Evolutionary conservation across 2,797 vertebrate species (phyloP).

Genomic region (Sarcophilus harrisii): DNA sequence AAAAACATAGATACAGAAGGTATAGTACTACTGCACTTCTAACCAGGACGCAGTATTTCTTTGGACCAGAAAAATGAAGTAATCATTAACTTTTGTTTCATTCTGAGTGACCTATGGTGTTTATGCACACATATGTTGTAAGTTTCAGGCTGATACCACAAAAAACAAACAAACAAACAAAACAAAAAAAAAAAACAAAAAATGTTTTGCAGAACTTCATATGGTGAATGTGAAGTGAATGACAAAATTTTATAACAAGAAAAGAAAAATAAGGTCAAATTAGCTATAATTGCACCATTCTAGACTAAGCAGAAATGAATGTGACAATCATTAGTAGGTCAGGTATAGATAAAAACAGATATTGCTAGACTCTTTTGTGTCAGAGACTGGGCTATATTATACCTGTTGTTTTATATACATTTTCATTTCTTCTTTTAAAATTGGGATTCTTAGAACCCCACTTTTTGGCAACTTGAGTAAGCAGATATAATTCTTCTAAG

Average conservation of each 20-base stretch:
- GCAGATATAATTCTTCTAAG: background rate
- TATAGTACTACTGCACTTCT: background rate
- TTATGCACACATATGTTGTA: background rate
- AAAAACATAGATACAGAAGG: background rate
- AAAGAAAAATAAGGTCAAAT: background rate
- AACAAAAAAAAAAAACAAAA: too few relatives aligned
- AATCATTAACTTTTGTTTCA: background rate
- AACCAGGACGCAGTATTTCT: background rate
- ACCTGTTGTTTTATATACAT: background rate
- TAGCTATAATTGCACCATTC: background rate
- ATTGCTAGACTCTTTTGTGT: background rate
- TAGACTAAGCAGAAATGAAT: background rate
- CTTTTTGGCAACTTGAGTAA: background rate
- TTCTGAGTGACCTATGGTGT: background rate
- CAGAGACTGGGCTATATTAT: background rate
- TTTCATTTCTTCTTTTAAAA: background rate
- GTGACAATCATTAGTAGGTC: background rate
- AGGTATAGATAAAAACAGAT: background rate
- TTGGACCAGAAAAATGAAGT: background rate
- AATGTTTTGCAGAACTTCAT: background rate
- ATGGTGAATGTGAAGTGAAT: background rate
- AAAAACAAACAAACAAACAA: background rate
- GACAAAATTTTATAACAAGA: background rate
- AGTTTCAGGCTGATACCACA: background rate
- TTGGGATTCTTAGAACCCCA: background rate